phyloP scores from a whole-genome alignment of 1,140 invertebrate species.

The Philaenus spumarius region DNA sequence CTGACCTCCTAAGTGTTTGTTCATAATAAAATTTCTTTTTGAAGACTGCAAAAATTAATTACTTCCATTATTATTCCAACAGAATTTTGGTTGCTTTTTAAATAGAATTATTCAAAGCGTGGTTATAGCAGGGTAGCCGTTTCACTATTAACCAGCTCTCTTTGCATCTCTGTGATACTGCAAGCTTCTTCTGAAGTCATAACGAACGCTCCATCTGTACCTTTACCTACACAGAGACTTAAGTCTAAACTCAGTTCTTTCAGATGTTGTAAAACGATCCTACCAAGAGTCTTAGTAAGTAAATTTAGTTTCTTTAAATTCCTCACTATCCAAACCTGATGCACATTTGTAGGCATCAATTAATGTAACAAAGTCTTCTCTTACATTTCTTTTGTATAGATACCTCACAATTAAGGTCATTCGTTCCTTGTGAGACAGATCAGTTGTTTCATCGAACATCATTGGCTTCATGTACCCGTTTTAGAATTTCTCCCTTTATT shows the following conservation, averaged over 20 bases:
- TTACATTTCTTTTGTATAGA: constrained; percentile 19
- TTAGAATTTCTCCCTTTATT: constrained; percentile 26
- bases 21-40: constrained; percentile 16
- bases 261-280: constrained; percentile 22
- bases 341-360: constrained; percentile 26
- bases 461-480: constrained; percentile 26
- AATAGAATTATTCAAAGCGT: constrained; percentile 30
- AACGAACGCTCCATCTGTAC: constrained; percentile 30
- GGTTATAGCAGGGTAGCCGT: constrained; percentile 28
- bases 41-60: constrained; percentile 31
- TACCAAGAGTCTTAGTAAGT: constrained; percentile 22
- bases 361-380: constrained; percentile 32
- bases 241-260: constrained; percentile 26
- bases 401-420: constrained; percentile 29
- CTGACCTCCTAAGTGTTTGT: no score
- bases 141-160: constrained; percentile 25
- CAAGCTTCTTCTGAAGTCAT: constrained; percentile 30
- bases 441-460: constrained; percentile 35
- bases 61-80: constrained; percentile 28
- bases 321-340: no score
- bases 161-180: constrained; percentile 22
- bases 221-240: constrained; percentile 29
- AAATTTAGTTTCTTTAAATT: constrained; percentile 19
- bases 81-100: constrained; percentile 22
- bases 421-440: constrained; percentile 30